Evolutionary conservation across 2,797 vertebrate species (phyloP), one percentile per base, ranked within the genome.

Genomic region (Cyclura pinguis): DNA sequence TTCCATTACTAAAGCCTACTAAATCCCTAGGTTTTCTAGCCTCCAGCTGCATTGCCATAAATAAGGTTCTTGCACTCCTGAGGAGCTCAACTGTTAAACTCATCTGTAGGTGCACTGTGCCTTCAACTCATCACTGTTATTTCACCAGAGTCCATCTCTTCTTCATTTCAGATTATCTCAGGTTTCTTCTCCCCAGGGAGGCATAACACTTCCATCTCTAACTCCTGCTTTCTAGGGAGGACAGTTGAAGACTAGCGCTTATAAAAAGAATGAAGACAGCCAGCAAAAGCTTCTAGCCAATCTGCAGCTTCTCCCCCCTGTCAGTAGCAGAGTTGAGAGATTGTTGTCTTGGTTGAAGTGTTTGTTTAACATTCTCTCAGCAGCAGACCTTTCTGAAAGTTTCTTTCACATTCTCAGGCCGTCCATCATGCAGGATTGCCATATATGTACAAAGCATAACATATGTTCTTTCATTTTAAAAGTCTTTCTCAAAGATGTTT

Each of bases 81-180:
- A 93, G 85, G 1, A 92, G 80, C 59, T 50, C 91, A 88, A 92
- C 93, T 96, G 95, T 57, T 96, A 97, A 97, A 96, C 93, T 96
- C 95, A 95, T 96, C 94, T 96, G 78, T 84, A 93, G 89, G 91
- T 86, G 86, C 86, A 88, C 20, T 0, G 0, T 83, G 80, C 88
- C 91, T 94, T 93, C 94, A 90, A 84, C 88, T 95, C 86, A 18
- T 86, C 50, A n/a, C 90, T 94, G 87, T 16, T 90, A 80, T 83
- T 90, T 93, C 85, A 0, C 88, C 82, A 85, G 92, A 78, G 64
- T 16, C 89, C 88, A 72, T 90, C 67, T 85, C 86, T 80, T 94
- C 89, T 93, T 95, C 85, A 72, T 88, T 95, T 94, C 89, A 84
- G 86, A 89, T 92, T 92, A 90, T 84, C 81, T 95, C 92, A 69